Base-by-base conservation (phyloP, 2,797 vertebrate genomes). In the Phrynocephalus guinanensis region DNA sequence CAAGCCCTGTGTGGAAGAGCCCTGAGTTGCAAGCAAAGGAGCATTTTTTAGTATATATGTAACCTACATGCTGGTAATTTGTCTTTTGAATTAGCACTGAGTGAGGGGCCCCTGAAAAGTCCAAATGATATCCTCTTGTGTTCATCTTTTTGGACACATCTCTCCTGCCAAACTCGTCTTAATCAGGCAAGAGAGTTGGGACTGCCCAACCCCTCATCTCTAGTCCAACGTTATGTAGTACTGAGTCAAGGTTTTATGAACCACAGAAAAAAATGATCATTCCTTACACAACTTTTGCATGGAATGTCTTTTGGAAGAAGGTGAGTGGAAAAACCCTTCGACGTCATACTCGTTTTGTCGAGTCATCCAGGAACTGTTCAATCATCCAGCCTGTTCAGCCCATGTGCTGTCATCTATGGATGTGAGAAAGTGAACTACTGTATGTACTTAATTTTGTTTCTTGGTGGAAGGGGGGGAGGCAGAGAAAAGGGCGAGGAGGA, bases 281-380 rank as follows among this genome's bases (percentile, higher is more conserved):
- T 44, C 68, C 3, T 38, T 89, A 84, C 76, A 16, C 79, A 89
- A 75, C 70, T 50, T 80, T 72, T 85, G 3, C 0, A 28, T 6
- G 1, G 6, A 24, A 91, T 89, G 2, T 0, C 18, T 75, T 92
- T 50, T 72, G 50, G 90, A 89, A 26, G 26, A 71, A 76, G 10
- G 33, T 68, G 38, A 60, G 26, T 48, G 60, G 63, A 78, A 66
- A 63, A 87, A 16, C 56, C 26, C 11, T 85, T 80, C 18, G 86
- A 70, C 3, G 13, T 0, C 6, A 78, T 52, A 30, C 24, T 16
- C 87, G 86, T 30, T 82, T 26, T 0, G 0, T 11, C 87, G 85
- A 93, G 28, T 90, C 86, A 91, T 88, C 72, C 30, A 66, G 86
- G 79, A 84, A 50, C 6, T 89, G 78, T 44, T 44, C 38, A 44